Percentiles rank a stretch among this genome's conserved stretches.
Evolutionary conservation across 2,113 vertebrate genomes (phyloP).

Genomic region (Triplophysa siluroides): DNA sequence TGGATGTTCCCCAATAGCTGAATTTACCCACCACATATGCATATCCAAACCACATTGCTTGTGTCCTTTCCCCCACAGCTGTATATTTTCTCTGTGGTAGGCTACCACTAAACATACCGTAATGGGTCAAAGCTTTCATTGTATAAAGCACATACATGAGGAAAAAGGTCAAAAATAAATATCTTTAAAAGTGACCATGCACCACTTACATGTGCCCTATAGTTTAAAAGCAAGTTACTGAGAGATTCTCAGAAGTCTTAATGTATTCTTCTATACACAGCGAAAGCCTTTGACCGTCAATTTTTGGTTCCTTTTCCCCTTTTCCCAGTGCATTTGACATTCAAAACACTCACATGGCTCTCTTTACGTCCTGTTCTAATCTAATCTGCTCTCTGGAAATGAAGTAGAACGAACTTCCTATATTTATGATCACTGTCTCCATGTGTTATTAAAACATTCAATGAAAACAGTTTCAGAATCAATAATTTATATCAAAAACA

Average conservation of each 20-base stretch:
- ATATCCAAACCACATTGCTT: too few species aligned
- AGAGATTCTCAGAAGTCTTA: conserved; percentile 21
- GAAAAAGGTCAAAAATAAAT: too few species aligned
- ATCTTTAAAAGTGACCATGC: too few species aligned
- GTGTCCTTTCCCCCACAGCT: not conserved
- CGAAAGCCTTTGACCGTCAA: not conserved
- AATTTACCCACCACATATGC: too few species aligned
- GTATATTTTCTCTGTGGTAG: not conserved
- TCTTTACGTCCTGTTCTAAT: too few species aligned
- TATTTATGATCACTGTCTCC: not conserved
- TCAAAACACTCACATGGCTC: too few species aligned
- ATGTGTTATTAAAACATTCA: not conserved
- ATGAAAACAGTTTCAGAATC: not conserved
- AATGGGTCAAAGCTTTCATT: not conserved
- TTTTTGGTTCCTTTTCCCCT: too few species aligned
- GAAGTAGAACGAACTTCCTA: too few species aligned
- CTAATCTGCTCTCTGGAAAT: too few species aligned
- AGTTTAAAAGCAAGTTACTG: not conserved
- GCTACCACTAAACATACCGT: not conserved
- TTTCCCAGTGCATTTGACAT: too few species aligned
- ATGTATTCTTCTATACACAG: not conserved
- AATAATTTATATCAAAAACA: conserved; percentile 36
- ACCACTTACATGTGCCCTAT: too few species aligned
- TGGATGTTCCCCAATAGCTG: not conserved
- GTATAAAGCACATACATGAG: too few species aligned